These are phyloP conservation scores for Zophobas atratus DNA, from an alignment of 1,140 invertebrate genomes.

Conservation along the genomic window DNA sequence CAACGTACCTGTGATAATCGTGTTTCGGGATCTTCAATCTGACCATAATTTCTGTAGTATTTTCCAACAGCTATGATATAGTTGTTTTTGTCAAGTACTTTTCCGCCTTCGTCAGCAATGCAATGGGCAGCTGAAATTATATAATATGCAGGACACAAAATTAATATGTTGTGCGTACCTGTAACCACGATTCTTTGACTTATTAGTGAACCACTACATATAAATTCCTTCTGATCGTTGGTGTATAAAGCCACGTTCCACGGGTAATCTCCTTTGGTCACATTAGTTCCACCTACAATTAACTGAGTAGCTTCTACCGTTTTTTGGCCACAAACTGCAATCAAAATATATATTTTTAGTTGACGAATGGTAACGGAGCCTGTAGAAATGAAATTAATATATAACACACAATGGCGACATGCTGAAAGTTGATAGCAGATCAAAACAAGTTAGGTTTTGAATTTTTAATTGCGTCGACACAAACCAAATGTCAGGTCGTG, in stretches of 20 bases:
- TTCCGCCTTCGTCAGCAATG: constrained; percentile 49
- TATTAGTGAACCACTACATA: constrained; percentile 27
- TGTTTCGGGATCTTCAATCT: not conserved
- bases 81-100: constrained; percentile 14
- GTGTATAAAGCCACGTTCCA: constrained; percentile 32
- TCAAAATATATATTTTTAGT: not conserved
- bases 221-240: not conserved
- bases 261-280: constrained; percentile 13
- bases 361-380: no score
- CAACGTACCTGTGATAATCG: not conserved
- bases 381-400: no score
- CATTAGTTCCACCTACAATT: not conserved
- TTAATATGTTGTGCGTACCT: not conserved
- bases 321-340: constrained; percentile 32
- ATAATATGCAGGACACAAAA: not conserved
- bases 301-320: not conserved
- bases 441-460: no score
- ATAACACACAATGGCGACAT: no score
- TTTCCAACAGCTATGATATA: constrained; percentile 57
- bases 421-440: no score
- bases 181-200: constrained; percentile 53
- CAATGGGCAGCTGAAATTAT: constrained; percentile 58
- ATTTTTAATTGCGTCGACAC: no score
- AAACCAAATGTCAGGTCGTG: no score
- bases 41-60: constrained; percentile 52